Percentiles rank a stretch among this genome's conserved stretches.
Conservation (phyloP, 2,113 vertebrate genomes). For the Phylloscopus trochilus region DNA sequence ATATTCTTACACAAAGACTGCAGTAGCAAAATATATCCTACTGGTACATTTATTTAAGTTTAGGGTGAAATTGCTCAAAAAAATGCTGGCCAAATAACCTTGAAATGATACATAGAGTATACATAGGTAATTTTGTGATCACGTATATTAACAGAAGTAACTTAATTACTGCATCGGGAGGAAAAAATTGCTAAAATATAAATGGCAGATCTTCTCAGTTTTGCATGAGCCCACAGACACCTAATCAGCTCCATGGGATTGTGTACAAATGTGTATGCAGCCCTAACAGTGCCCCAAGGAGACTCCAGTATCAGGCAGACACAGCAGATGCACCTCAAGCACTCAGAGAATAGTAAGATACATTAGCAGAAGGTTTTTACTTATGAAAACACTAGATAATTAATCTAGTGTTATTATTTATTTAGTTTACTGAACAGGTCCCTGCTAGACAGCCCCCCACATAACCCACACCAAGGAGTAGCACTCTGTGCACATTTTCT, state of each 20-base stretch:
- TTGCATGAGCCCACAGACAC: not conserved
- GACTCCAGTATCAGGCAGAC: not conserved
- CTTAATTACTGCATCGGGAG: not conserved
- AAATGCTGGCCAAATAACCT: not conserved
- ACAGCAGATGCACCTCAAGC: not conserved
- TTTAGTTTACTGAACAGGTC: not conserved
- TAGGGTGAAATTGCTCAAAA: not conserved
- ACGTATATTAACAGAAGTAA: not conserved
- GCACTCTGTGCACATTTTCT: rapidly evolving
- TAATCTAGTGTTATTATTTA: not conserved
- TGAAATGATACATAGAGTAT: not conserved
- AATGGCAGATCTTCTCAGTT: not conserved
- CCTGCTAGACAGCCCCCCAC: not conserved
- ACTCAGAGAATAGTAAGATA: not conserved
- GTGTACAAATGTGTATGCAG: not conserved
- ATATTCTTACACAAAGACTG: not conserved
- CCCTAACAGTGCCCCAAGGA: not conserved
- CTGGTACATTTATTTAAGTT: not conserved
- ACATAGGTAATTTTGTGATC: not conserved
- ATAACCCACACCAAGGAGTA: rapidly evolving
- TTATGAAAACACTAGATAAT: not conserved
- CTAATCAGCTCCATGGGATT: not conserved
- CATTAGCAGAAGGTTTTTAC: not conserved
- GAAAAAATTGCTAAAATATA: not conserved
- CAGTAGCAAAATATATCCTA: not conserved